phyloP scores from a whole-genome alignment of 64 coral and sea anemone species.

The Trachythela sp. region DNA sequence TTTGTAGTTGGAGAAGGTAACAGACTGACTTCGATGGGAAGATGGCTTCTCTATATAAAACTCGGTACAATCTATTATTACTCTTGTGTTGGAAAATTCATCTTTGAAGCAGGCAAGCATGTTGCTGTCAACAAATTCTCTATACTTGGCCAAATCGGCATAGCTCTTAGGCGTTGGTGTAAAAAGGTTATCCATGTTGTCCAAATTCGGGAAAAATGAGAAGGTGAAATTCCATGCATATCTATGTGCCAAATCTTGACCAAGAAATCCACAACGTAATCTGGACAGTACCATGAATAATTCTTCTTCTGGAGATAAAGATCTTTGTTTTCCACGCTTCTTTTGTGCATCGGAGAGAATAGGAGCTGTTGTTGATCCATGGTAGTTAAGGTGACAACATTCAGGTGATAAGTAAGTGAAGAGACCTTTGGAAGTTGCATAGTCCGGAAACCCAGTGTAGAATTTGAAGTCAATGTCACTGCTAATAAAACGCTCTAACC shows the following conservation, averaged over 20 bases:
- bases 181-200: slow-evolving; percentile 46
- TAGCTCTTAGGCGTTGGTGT: slow-evolving; percentile 11
- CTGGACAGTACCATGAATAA: neutral
- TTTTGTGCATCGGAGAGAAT: neutral
- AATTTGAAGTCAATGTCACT: too few relatives aligned
- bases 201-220: slow-evolving; percentile 1
- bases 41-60: slow-evolving; percentile 37
- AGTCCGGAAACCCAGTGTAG: neutral
- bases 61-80: neutral
- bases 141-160: slow-evolving; percentile 46
- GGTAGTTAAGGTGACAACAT: neutral
- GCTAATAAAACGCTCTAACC: neutral
- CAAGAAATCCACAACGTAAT: neutral
- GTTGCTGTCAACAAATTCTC: slow-evolving; percentile 37
- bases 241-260: neutral
- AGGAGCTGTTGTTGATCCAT: neutral
- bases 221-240: too few relatives aligned
- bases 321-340: neutral
- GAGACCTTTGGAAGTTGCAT: neutral
- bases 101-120: slow-evolving; percentile 45
- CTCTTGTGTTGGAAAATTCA: neutral
- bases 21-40: neutral
- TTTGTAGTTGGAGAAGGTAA: neutral
- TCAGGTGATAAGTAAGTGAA: neutral
- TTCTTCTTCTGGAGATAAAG: neutral